These are phyloP conservation scores for Seira ritae DNA, from an alignment of 2,888 invertebrate species.

Conservation along the genomic window DNA sequence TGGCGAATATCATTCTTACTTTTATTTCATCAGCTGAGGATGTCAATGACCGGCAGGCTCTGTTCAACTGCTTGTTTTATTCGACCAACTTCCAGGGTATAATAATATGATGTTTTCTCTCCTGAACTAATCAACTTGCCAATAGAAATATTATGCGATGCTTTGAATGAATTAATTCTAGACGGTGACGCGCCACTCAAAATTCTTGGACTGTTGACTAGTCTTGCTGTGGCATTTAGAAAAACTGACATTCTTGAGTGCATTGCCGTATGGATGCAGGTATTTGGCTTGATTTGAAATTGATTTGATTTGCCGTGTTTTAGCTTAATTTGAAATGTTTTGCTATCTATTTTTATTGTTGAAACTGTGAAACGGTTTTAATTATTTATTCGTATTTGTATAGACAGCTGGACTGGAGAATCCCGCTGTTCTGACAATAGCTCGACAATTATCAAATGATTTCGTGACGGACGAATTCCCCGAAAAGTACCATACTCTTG, in stretches of 20 bases:
- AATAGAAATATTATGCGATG: too few relatives aligned
- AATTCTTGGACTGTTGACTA: conserved; percentile 58
- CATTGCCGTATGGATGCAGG: conserved; percentile 67
- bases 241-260: conserved; percentile 63
- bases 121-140: too few relatives aligned
- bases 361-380: too few relatives aligned
- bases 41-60: conserved; percentile 59
- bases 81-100: conserved; percentile 60
- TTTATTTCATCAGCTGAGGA: conserved; percentile 50
- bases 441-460: conserved; percentile 60
- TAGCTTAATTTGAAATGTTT: too few relatives aligned
- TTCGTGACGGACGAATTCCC: conserved; percentile 60
- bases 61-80: conserved; percentile 66
- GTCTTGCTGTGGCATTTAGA: conserved; percentile 62
- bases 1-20: conserved; percentile 58
- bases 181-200: conserved; percentile 62
- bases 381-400: too few relatives aligned
- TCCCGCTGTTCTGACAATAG: conserved; percentile 56
- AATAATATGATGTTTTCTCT: too few relatives aligned
- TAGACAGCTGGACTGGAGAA: conserved; percentile 61
- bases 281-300: conserved; percentile 40
- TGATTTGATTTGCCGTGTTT: too few relatives aligned
- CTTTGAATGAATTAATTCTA: too few relatives aligned
- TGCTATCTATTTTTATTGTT: conserved; percentile 1
- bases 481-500: conserved; percentile 64